phyloP scores from a whole-genome alignment of 2,797 vertebrate species.

The Channallabes apus region DNA sequence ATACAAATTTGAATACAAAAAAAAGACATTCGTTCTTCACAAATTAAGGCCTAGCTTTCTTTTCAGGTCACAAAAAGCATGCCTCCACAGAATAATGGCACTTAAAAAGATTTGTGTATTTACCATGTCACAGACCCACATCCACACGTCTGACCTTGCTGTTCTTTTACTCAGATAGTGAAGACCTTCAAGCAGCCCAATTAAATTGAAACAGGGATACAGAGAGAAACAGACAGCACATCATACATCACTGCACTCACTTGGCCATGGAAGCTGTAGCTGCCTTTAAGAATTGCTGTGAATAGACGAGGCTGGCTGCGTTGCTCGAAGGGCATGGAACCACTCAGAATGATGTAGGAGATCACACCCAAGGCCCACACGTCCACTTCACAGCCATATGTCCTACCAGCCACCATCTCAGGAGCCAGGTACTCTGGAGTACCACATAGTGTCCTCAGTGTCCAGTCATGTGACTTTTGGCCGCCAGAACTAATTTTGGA shows the following conservation, averaged over 20 bases:
- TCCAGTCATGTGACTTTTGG: conserved; percentile 42
- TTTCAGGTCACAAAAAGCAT: not conserved
- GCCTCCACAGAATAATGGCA: not conserved
- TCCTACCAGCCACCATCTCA: conserved; percentile 63
- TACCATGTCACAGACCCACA: conserved; percentile 23
- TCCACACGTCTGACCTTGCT: conserved; percentile 2
- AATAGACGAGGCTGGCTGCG: conserved; percentile 61
- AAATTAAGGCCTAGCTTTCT: not conserved
- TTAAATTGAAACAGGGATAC: conserved; percentile 9
- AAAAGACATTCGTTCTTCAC: too few relatives aligned
- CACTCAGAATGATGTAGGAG: conserved; percentile 67
- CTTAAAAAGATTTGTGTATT: not conserved
- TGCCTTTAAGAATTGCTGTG: conserved; percentile 65
- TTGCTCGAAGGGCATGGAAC: conserved; percentile 70
- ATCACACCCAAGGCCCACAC: conserved; percentile 71
- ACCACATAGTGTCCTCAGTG: conserved; percentile 47
- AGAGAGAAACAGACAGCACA: conserved; percentile 6
- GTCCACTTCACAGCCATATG: conserved; percentile 63
- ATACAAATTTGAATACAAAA: too few relatives aligned
- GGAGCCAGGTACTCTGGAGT: conserved; percentile 70
- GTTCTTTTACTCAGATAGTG: not conserved
- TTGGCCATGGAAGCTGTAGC: conserved; percentile 66
- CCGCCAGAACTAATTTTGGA: not conserved
- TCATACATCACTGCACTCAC: conserved; percentile 56
- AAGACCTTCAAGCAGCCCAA: not conserved